These are phyloP conservation scores for Drosophila glabriapex DNA, from an alignment of 2,888 invertebrate species.

Conservation along the genomic window DNA sequence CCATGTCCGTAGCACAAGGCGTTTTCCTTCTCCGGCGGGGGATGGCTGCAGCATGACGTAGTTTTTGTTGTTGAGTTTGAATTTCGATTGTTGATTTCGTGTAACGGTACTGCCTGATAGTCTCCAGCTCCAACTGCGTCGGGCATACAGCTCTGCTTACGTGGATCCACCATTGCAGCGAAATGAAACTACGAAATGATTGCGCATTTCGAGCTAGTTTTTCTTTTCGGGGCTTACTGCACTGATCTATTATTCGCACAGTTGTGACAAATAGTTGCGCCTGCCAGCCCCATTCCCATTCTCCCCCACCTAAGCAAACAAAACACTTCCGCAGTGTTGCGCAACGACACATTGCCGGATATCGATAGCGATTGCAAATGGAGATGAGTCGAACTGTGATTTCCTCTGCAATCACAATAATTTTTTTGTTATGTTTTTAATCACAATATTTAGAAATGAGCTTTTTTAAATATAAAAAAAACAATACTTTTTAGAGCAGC, in stretches of 20 bases:
- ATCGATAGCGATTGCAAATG: slow-evolving; percentile 33
- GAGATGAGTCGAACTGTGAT: slow-evolving; percentile 1
- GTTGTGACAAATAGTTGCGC: slow-evolving; percentile 59
- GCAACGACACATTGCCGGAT: neutral
- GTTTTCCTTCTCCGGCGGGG: slow-evolving; percentile 24
- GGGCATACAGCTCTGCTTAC: slow-evolving; percentile 39
- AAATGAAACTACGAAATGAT: slow-evolving; percentile 26
- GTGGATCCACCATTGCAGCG: slow-evolving; percentile 62
- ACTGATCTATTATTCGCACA: slow-evolving; percentile 73
- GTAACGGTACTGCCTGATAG: slow-evolving; percentile 61
- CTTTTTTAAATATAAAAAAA: neutral
- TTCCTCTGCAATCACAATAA: neutral
- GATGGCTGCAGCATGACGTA: slow-evolving; percentile 59
- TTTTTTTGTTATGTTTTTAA: slow-evolving; percentile 2
- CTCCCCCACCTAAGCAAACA: slow-evolving; percentile 37
- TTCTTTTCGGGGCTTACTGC: slow-evolving; percentile 17
- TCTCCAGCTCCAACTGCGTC: slow-evolving; percentile 49
- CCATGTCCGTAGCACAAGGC: slow-evolving; percentile 51
- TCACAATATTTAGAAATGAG: neutral
- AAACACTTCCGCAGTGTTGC: slow-evolving; percentile 45
- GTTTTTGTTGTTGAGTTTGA: slow-evolving; percentile 40
- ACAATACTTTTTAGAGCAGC: slow-evolving; percentile 42
- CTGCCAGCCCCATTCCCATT: slow-evolving; percentile 30
- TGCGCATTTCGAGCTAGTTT: slow-evolving; percentile 46
- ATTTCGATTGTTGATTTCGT: slow-evolving; percentile 45